Evolutionary conservation across 2,113 vertebrate species (phyloP).

Genomic region (Corydoras sp.): DNA sequence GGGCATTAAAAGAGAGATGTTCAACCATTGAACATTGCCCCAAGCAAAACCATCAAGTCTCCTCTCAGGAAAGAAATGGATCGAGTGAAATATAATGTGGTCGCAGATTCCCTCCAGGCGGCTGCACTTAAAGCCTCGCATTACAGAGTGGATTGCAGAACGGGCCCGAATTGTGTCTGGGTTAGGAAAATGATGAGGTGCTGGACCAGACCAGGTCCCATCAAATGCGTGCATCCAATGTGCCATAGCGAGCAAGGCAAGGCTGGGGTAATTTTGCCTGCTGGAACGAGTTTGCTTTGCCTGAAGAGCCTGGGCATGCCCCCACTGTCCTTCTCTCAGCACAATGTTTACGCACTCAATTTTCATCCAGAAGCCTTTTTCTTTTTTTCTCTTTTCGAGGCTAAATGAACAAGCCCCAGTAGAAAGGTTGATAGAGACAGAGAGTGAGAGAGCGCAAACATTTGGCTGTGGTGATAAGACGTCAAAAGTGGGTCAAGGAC

Average conservation of each 20-base stretch:
- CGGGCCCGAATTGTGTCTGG: conserved; percentile 38
- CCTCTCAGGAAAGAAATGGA: conserved; percentile 36
- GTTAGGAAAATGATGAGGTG: conserved; percentile 36
- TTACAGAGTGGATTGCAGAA: conserved; percentile 29
- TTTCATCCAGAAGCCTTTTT: conserved; percentile 25
- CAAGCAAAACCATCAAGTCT: conserved; percentile 42
- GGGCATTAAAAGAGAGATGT: conserved; percentile 41
- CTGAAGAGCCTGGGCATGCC: conserved; percentile 33
- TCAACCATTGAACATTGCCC: conserved; percentile 34
- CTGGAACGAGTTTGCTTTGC: conserved; percentile 32
- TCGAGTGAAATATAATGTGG: conserved; percentile 41
- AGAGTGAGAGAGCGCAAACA: neutral
- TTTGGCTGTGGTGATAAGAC: conserved; percentile 38
- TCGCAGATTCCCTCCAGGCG: conserved; percentile 30
- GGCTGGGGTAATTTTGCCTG: conserved; percentile 1
- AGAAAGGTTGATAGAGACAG: conserved; percentile 19
- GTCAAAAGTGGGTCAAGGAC: conserved; percentile 49
- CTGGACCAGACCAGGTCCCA: conserved; percentile 34
- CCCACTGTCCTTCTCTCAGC: conserved; percentile 36
- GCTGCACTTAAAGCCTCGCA: conserved; percentile 25
- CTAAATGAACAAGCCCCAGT: conserved; percentile 19
- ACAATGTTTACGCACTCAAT: conserved; percentile 37
- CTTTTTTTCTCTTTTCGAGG: conserved; percentile 3
- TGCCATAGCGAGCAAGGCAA: conserved; percentile 14
- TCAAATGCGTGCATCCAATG: conserved; percentile 20